phyloP scores from a whole-genome alignment of 1,140 invertebrate species.

The Platyscapa corneri region DNA sequence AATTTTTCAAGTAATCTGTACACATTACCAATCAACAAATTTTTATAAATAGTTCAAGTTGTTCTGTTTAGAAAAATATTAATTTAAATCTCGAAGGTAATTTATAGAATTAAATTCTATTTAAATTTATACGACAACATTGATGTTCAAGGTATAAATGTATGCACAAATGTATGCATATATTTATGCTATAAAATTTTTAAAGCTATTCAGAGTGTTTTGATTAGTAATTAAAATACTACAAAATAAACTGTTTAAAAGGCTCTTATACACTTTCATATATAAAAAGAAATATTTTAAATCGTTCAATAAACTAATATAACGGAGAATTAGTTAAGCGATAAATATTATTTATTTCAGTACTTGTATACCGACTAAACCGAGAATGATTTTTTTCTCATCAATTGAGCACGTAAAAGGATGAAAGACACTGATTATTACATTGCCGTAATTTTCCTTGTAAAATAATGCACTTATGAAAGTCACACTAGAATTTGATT shows the following conservation, averaged over 20 bases:
- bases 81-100: not conserved
- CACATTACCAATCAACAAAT: not conserved
- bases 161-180: no score
- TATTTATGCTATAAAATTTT: no score
- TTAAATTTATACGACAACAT: not conserved
- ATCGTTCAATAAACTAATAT: slow-evolving; percentile 16
- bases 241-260: not conserved
- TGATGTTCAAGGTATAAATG: not conserved
- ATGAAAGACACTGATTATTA: slow-evolving; percentile 37
- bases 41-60: not conserved
- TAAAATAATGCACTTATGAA: slow-evolving; percentile 48
- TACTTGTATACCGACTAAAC: not conserved
- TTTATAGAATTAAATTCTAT: not conserved
- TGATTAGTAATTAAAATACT: slow-evolving; percentile 13
- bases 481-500: slow-evolving; percentile 39
- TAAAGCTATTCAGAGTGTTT: not conserved
- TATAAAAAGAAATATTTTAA: slow-evolving; percentile 11
- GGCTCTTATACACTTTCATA: not conserved
- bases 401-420: slow-evolving; percentile 3
- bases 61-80: not conserved
- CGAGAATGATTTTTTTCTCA: slow-evolving; percentile 4
- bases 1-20: not conserved
- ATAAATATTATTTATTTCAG: slow-evolving; percentile 12
- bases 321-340: not conserved
- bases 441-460: slow-evolving; percentile 15